A percentile compares a stretch with the other conserved stretches of the same genome.
phyloP scores from a whole-genome alignment of 2,888 invertebrate genomes.

The Carpatolechia fugitivella region DNA sequence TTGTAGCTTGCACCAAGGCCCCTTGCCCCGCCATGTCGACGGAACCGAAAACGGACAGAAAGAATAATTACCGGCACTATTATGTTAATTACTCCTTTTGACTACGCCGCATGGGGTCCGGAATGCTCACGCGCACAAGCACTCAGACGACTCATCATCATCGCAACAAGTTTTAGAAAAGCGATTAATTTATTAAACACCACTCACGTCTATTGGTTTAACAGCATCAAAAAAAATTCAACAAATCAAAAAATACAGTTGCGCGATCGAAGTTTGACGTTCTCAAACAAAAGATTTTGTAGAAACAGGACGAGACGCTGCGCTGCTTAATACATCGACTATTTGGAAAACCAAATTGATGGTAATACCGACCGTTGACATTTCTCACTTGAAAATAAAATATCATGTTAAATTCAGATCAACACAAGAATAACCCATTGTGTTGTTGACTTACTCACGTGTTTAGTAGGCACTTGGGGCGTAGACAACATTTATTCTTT shows the following conservation, averaged over 20 bases:
- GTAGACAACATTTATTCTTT: too few relatives aligned
- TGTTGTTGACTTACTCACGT: too few relatives aligned
- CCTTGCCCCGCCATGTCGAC: constrained; percentile 35
- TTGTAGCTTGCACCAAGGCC: constrained; percentile 32
- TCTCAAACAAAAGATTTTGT: constrained; percentile 28
- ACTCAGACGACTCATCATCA: constrained; percentile 5
- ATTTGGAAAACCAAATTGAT: constrained; percentile 45
- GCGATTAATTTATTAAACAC: constrained; percentile 32
- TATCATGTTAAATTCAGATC: too few relatives aligned
- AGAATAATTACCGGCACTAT: constrained; percentile 51
- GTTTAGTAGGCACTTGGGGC: too few relatives aligned
- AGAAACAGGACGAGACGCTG: constrained; percentile 24
- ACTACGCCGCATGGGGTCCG: constrained; percentile 43
- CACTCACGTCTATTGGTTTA: constrained; percentile 22
- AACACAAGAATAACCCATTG: too few relatives aligned
- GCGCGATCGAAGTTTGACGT: constrained; percentile 16
- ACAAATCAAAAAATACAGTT: constrained; percentile 19
- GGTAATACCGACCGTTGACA: constrained; percentile 38
- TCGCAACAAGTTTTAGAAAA: constrained; percentile 16
- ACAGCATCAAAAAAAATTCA: constrained; percentile 23
- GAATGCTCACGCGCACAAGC: constrained; percentile 8
- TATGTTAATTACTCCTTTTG: constrained; percentile 54
- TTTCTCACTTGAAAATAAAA: too few relatives aligned
- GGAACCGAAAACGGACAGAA: constrained; percentile 43
- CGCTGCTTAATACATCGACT: constrained; percentile 31